A percentile compares a stretch with the other conserved stretches of the same genome.
Conservation (phyloP, 2,113 vertebrate genomes). For the Eudyptes chrysolophus region DNA sequence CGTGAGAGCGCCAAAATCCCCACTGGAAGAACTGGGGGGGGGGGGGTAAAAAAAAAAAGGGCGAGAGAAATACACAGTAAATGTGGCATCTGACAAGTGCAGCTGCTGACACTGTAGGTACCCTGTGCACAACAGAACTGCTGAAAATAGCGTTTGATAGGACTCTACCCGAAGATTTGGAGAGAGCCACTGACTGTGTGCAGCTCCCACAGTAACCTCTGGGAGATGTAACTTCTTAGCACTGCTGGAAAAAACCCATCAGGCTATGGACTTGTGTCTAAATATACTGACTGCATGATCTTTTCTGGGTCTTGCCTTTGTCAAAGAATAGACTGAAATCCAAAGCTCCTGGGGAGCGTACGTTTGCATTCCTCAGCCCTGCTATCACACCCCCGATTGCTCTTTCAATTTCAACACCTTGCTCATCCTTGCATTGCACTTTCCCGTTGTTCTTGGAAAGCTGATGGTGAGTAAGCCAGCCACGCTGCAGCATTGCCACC, state of each 20-base stretch:
- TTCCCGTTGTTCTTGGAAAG: not conserved
- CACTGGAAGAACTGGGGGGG: not conserved
- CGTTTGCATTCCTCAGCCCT: not conserved
- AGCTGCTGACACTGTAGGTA: not conserved
- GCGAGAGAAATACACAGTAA: not conserved
- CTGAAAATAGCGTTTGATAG: not conserved
- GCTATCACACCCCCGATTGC: not conserved
- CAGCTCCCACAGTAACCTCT: not conserved
- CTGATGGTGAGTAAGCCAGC: not conserved
- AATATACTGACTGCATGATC: not conserved
- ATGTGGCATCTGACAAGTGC: not conserved
- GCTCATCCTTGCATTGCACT: not conserved
- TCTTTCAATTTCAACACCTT: not conserved
- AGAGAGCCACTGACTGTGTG: not conserved
- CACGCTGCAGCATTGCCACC: not conserved
- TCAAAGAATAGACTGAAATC: not conserved
- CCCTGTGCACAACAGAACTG: not conserved
- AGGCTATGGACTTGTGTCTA: not conserved
- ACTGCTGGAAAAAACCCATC: not conserved
- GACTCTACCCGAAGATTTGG: not conserved
- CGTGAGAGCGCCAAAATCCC: not conserved
- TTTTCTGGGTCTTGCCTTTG: not conserved
- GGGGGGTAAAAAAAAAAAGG: not conserved
- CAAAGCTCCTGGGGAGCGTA: not conserved
- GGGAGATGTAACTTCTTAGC: not conserved